Evolutionary conservation across 2,113 vertebrate genomes (phyloP).

Genomic region (Rousettus leschenaultii): DNA sequence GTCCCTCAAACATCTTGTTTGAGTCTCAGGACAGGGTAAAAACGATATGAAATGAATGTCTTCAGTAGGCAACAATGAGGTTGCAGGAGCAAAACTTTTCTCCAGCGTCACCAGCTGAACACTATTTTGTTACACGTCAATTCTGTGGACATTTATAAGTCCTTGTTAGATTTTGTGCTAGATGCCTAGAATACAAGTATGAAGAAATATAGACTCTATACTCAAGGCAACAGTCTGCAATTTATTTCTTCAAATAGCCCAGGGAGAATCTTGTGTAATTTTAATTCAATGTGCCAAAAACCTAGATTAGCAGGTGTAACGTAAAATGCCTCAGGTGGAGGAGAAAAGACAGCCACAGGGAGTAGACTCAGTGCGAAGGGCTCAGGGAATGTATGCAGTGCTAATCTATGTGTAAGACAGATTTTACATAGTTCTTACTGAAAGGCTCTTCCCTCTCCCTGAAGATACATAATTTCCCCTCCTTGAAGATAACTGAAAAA

Average conservation of each 20-base stretch:
- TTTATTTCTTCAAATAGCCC: neutral
- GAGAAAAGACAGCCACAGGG: neutral
- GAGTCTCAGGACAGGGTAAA: neutral
- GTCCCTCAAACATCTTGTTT: neutral
- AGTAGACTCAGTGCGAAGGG: neutral
- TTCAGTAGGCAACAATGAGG: neutral
- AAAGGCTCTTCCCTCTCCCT: neutral
- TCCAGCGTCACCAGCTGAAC: neutral
- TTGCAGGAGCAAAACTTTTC: neutral
- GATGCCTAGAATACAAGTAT: neutral
- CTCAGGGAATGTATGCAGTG: neutral
- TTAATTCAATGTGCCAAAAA: neutral
- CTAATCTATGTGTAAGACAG: neutral
- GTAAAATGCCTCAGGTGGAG: neutral
- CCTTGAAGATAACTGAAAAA: neutral
- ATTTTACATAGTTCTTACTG: neutral
- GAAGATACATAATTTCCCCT: neutral
- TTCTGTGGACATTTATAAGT: neutral
- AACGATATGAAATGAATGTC: neutral
- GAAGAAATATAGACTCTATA: neutral
- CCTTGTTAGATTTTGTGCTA: neutral
- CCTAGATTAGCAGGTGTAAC: neutral
- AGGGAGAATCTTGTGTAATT: neutral
- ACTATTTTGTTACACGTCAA: neutral
- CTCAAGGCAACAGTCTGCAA: neutral